Percentiles rank a stretch among this genome's conserved stretches.
phyloP scores from a whole-genome alignment of 2,888 invertebrate species.

The Cordilura impudica region DNA sequence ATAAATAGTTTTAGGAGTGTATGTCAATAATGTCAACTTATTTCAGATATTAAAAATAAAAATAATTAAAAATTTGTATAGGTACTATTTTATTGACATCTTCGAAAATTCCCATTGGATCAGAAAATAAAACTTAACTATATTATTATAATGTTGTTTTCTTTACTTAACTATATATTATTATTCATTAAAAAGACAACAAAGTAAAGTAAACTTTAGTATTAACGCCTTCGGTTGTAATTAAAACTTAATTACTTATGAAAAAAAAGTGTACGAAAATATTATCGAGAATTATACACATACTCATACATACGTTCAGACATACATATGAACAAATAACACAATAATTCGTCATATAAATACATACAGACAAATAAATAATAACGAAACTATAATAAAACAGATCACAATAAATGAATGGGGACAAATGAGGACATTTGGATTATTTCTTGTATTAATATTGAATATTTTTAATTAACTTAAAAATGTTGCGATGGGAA shows the following conservation, averaged over 20 bases:
- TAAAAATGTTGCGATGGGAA: too few species aligned
- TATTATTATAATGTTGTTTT: not conserved
- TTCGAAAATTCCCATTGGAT: not conserved
- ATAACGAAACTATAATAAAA: slow-evolving; percentile 29
- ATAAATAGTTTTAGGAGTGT: not conserved
- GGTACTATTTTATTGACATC: not conserved
- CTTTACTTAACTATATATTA: slow-evolving; percentile 35
- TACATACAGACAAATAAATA: slow-evolving; percentile 4
- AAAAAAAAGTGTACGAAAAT: slow-evolving; percentile 50
- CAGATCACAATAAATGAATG: slow-evolving; percentile 19
- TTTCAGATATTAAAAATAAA: not conserved
- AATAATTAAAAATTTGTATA: too few species aligned
- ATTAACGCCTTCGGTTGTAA: slow-evolving; percentile 62
- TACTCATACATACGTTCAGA: too few species aligned
- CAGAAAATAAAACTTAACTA: not conserved
- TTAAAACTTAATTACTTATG: slow-evolving; percentile 61
- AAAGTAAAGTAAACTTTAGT: slow-evolving; percentile 52
- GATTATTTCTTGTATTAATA: not conserved
- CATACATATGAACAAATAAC: not conserved
- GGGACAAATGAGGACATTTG: not conserved
- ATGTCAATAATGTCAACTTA: not conserved
- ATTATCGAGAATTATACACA: slow-evolving; percentile 47
- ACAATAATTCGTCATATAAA: not conserved
- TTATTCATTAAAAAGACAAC: slow-evolving; percentile 21
- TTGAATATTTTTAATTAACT: too few species aligned